These are phyloP conservation scores for Leucophenga maculata DNA, from an alignment of 2,888 invertebrate genomes.

Conservation along the genomic window DNA sequence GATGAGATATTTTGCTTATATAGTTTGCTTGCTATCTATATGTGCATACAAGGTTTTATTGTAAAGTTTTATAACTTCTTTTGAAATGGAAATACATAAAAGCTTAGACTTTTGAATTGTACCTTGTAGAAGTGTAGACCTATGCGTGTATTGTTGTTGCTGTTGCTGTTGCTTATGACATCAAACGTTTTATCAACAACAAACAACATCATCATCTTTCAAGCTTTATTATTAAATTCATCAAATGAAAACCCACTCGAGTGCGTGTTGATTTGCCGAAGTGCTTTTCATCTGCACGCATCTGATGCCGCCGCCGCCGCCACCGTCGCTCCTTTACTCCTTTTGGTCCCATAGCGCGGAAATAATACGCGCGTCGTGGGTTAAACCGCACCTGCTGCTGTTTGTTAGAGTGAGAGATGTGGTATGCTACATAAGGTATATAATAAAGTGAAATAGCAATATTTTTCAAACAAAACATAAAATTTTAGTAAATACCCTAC, in stretches of 20 bases:
- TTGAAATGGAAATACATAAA: no score
- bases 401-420: no score
- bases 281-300: slow-evolving; percentile 48
- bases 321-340: not conserved
- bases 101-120: no score
- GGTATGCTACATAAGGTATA: no score
- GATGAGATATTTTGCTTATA: slow-evolving; percentile 40
- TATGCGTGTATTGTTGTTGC: not conserved
- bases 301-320: not conserved
- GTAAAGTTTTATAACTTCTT: no score
- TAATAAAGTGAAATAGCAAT: not conserved
- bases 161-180: slow-evolving; percentile 1
- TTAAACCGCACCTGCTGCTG: no score
- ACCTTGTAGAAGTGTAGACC: not conserved
- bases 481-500: no score
- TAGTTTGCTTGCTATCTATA: not conserved
- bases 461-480: not conserved
- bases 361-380: no score
- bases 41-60: not conserved
- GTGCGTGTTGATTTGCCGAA: slow-evolving; percentile 52
- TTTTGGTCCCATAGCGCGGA: no score
- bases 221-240: slow-evolving; percentile 47
- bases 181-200: not conserved
- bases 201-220: not conserved
- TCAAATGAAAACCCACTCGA: slow-evolving; percentile 58